Conservation (phyloP, 2,888 invertebrate genomes). For the Tortrix viridana region DNA sequence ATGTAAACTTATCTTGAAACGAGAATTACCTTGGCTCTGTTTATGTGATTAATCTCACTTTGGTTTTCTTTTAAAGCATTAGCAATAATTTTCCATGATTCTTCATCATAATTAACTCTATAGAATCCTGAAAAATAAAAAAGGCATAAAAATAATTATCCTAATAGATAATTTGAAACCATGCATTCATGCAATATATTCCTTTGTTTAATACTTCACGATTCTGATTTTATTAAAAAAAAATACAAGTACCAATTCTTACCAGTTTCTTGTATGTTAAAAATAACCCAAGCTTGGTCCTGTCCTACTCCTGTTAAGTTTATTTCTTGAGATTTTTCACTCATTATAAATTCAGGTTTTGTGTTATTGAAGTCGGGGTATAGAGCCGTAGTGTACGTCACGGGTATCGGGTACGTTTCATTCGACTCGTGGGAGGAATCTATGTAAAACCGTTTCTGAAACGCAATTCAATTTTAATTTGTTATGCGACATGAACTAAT, state of each 20-base stretch:
- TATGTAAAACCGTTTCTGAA: conserved; percentile 71
- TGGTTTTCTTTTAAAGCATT: conserved; percentile 67
- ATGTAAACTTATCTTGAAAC: neutral
- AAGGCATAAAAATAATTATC: neutral
- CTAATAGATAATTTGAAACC: no score
- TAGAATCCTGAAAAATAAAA: conserved; percentile 82
- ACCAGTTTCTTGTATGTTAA: conserved; percentile 86
- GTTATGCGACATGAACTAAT: no score
- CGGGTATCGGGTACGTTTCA: conserved; percentile 71
- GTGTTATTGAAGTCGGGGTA: conserved; percentile 62
- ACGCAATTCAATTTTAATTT: conserved; percentile 32
- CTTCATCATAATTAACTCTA: conserved; percentile 86
- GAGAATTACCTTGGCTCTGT: conserved; percentile 88
- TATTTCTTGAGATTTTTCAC: conserved; percentile 50
- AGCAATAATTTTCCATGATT: conserved; percentile 80
- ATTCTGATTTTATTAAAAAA: no score
- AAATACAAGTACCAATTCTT: conserved; percentile 34
- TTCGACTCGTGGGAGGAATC: conserved; percentile 59
- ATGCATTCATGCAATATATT: no score
- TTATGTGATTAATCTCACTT: conserved; percentile 85
- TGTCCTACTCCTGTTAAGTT: conserved; percentile 54
- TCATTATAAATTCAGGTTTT: conserved; percentile 69
- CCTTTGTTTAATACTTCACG: no score
- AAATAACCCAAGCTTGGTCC: conserved; percentile 80
- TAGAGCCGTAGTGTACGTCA: conserved; percentile 65